Evolutionary conservation across 2,797 vertebrate species (phyloP), one percentile per base, ranked within the genome.

Genomic region (Arrhamphus sclerolepis): DNA sequence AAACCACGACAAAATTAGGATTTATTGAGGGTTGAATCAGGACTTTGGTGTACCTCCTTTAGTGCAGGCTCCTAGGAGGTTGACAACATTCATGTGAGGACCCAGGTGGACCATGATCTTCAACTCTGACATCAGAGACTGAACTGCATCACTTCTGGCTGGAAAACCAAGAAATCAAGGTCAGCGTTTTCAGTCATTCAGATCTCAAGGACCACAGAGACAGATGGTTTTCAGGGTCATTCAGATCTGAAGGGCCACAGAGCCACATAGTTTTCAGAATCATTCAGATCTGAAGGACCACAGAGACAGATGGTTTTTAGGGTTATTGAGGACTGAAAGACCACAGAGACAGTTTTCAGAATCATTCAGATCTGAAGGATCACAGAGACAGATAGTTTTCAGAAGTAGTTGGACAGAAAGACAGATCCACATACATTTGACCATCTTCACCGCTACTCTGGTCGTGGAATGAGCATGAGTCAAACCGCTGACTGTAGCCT

Each of bases 391-490:
- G n/a, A n/a, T n/a, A n/a, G n/a, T n/a, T n/a, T n/a, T n/a, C n/a
- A n/a, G n/a, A n/a, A n/a, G n/a, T n/a, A n/a, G n/a, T n/a, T n/a
- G n/a, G n/a, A n/a, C n/a, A n/a, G 28, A 14, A 5, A 64, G 19
- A 18, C 2, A 53, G 18, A 43, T 6, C 2, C 19, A 93, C 94
- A 44, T 84, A 98, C 96, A 85, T 85, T 96, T 97, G 13, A 96
- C 89, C 94, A 95, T 96, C 86, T 96, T 97, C 54, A 98, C 94
- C 0, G 94, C 93, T 43, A 92, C 96, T 82, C 94, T 96, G 80
- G 93, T 95, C 10, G 88, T 85, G 40, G 94, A 91, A 38, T 94
- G 89, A 0, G 93, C 91, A 46, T 91, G 89, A 70, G 89, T 89
- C 71, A 97, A 84, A 70, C 92, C 93, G 0, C 93, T 93, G 19